Evolutionary conservation across 2,797 vertebrate species (phyloP).

Genomic region (Phrynocephalus vlangalii): DNA sequence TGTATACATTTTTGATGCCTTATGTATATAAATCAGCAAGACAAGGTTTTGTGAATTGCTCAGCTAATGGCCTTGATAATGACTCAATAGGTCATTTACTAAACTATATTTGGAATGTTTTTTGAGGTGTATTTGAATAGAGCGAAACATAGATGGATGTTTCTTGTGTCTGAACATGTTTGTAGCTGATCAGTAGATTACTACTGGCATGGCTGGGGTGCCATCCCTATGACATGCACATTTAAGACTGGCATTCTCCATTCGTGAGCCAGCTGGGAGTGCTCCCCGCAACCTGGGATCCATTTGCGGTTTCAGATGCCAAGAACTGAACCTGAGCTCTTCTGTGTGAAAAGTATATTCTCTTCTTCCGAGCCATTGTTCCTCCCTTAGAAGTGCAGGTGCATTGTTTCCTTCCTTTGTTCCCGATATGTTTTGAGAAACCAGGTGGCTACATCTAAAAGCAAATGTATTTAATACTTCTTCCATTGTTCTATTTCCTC

Average conservation of each 20-base stretch:
- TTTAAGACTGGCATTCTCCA: neutral
- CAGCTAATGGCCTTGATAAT: neutral
- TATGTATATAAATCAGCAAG: neutral
- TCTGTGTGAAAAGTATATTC: no score
- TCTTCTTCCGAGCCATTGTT: neutral
- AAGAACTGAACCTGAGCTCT: neutral
- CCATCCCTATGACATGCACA: neutral
- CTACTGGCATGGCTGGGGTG: neutral
- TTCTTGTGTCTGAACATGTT: neutral
- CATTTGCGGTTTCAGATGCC: neutral
- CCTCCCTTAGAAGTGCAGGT: neutral
- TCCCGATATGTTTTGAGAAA: no score
- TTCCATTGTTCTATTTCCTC: no score
- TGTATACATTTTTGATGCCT: neutral
- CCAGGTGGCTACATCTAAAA: neutral
- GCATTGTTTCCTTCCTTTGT: neutral
- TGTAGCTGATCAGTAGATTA: neutral
- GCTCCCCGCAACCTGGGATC: neutral
- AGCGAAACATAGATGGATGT: no score
- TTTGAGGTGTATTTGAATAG: neutral
- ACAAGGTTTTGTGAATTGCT: neutral
- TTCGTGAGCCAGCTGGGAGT: neutral
- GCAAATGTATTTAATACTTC: no score
- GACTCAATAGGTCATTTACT: neutral
- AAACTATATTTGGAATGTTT: neutral